These are phyloP conservation scores for Cabera pusaria DNA, from an alignment of 2,888 invertebrate genomes.

Conservation along the genomic window DNA sequence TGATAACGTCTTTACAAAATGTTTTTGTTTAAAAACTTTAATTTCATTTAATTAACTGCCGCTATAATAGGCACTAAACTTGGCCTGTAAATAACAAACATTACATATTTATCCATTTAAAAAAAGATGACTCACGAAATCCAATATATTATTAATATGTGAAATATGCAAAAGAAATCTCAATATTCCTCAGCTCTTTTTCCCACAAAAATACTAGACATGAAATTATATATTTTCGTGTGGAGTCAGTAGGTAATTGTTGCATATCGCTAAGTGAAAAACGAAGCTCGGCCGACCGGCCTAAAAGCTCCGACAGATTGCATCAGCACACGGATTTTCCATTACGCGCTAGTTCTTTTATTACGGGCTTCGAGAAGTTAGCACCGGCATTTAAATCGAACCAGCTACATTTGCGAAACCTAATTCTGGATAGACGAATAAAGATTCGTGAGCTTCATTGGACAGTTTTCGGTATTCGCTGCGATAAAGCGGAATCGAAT, in stretches of 20 bases:
- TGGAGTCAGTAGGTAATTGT: constrained; percentile 54
- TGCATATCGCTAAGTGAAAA: constrained; percentile 68
- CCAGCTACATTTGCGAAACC: constrained; percentile 13
- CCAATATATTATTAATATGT: too few species aligned
- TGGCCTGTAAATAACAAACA: too few species aligned
- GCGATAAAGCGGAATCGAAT: constrained; percentile 36
- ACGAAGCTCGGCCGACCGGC: constrained; percentile 57
- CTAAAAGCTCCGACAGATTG: constrained; percentile 76
- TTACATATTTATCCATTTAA: too few species aligned
- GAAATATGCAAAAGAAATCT: too few species aligned
- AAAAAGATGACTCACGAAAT: too few species aligned
- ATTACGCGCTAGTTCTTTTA: constrained; percentile 65
- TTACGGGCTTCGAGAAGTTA: constrained; percentile 43
- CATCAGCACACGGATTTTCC: constrained; percentile 79
- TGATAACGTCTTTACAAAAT: too few species aligned
- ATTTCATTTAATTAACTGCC: too few species aligned
- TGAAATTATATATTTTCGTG: constrained; percentile 41
- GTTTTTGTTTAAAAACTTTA: too few species aligned
- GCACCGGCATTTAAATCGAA: constrained; percentile 37
- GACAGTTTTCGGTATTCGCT: constrained; percentile 28
- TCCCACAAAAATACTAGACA: constrained; percentile 6
- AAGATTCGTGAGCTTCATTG: constrained; percentile 17
- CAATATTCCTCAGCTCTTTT: neutral
- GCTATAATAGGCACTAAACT: too few species aligned
- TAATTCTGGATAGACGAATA: constrained; percentile 16